Percentiles rank a stretch among this genome's conserved stretches.
Conservation (phyloP, 2,113 vertebrate species). For the Charina bottae region DNA sequence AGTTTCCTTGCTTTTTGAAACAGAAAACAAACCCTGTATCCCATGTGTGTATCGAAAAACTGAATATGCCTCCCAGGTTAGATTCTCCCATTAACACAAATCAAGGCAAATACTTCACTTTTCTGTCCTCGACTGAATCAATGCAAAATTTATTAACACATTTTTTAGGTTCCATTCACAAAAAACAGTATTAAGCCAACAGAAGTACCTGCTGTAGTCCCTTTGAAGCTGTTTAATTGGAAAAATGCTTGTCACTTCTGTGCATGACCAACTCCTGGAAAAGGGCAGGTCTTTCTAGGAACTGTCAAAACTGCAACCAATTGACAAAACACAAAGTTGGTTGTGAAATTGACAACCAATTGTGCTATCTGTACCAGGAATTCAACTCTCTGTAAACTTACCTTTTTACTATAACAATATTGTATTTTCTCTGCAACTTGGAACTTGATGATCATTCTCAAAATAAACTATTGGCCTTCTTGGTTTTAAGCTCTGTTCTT, state of each 20-base stretch:
- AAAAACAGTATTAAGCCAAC: background rate
- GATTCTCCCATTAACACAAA: background rate
- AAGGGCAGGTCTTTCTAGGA: background rate
- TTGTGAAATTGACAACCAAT: background rate
- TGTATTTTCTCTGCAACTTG: background rate
- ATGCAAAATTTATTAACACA: background rate
- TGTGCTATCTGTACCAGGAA: background rate
- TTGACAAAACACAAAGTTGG: background rate
- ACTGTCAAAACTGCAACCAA: background rate
- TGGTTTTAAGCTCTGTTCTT: background rate
- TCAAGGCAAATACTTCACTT: background rate
- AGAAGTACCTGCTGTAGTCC: background rate
- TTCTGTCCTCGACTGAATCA: background rate
- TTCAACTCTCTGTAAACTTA: background rate
- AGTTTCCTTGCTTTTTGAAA: too few species aligned
- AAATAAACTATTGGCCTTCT: background rate
- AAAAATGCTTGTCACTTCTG: background rate
- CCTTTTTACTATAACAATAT: background rate
- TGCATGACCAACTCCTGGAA: background rate
- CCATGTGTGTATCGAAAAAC: too few species aligned
- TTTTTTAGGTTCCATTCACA: background rate
- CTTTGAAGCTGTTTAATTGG: background rate
- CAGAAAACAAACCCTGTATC: too few species aligned
- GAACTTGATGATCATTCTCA: background rate
- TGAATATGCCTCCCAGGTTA: too few species aligned